phyloP scores from a whole-genome alignment of 2,113 vertebrate species.

The Peromyscus maniculatus region DNA sequence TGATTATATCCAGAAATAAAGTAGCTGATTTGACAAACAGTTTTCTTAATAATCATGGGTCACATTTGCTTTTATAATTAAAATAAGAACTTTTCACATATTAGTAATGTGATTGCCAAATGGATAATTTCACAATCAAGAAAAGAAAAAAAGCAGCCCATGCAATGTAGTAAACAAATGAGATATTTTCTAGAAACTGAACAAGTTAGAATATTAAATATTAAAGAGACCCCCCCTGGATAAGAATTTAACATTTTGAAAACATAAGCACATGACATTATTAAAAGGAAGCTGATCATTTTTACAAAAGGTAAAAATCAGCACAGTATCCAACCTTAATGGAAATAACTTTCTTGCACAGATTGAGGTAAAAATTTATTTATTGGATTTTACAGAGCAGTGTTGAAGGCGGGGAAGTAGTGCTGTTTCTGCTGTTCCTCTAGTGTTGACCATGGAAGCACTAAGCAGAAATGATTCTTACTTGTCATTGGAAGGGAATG shows the following conservation, averaged over 20 bases:
- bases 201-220: conserved; percentile 84
- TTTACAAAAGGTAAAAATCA: conserved; percentile 76
- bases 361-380: conserved; percentile 75
- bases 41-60: conserved; percentile 62
- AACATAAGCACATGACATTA: conserved; percentile 66
- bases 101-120: conserved; percentile 52
- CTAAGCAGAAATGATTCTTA: background rate
- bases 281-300: conserved; percentile 80
- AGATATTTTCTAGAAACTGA: conserved; percentile 78
- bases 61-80: conserved; percentile 67
- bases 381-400: conserved; percentile 66
- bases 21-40: conserved; percentile 58
- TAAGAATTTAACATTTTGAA: conserved; percentile 83
- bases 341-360: conserved; percentile 75
- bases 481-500: background rate
- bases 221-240: conserved; percentile 76
- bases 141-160: background rate
- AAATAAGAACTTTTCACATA: conserved; percentile 57
- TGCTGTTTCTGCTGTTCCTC: background rate
- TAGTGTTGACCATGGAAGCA: background rate
- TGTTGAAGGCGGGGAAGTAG: conserved; percentile 62
- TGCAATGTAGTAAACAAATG: conserved; percentile 73
- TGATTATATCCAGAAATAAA: conserved; percentile 74
- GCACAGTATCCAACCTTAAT: conserved; percentile 72
- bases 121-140: conserved; percentile 62